phyloP scores from a whole-genome alignment of 1,140 invertebrate species.

The Asobara japonica region DNA sequence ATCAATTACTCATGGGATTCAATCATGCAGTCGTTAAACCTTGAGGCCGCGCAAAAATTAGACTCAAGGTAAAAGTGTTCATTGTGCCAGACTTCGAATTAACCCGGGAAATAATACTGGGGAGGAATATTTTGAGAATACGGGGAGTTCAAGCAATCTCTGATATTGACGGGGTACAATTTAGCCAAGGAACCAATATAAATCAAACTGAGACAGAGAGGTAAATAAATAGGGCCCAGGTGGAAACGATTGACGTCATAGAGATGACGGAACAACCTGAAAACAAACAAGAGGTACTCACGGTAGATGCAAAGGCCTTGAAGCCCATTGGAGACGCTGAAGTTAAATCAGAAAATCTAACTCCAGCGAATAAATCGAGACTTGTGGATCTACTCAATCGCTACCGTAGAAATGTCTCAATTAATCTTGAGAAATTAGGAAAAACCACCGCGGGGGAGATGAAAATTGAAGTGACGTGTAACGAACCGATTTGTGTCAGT shows the following conservation, averaged over 20 bases:
- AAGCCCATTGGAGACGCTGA: background rate
- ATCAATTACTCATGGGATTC: background rate
- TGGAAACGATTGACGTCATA: too few relatives aligned
- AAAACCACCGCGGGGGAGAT: background rate
- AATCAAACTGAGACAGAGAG: background rate
- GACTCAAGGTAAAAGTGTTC: background rate
- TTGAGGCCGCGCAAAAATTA: background rate
- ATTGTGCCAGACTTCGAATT: background rate
- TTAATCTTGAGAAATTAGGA: background rate
- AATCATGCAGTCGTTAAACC: background rate
- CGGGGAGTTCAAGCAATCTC: background rate
- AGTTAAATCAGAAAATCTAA: background rate
- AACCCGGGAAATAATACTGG: background rate
- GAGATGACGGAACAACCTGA: too few relatives aligned
- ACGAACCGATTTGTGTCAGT: background rate
- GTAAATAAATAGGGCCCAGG: too few relatives aligned
- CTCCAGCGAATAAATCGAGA: background rate
- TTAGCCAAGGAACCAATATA: background rate
- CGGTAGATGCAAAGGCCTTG: background rate
- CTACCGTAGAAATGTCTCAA: background rate
- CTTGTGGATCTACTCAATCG: background rate
- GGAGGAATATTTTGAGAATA: background rate
- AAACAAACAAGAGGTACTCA: too few relatives aligned
- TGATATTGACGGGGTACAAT: background rate
- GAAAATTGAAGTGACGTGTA: background rate